phyloP scores from a whole-genome alignment of 1,140 invertebrate genomes.

The Nilaparvata lugens region DNA sequence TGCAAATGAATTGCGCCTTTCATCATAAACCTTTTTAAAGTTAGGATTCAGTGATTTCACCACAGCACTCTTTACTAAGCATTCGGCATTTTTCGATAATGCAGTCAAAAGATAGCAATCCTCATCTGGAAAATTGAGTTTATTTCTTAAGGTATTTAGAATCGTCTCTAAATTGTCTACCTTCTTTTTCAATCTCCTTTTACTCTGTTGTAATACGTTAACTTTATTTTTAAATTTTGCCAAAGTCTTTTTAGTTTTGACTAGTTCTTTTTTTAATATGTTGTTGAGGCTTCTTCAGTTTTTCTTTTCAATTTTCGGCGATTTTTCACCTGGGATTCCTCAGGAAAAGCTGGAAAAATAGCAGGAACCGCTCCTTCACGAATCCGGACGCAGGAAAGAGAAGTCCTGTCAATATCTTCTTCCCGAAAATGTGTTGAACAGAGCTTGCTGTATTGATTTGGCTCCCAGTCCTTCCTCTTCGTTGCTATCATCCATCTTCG shows the following conservation, averaged over 20 bases:
- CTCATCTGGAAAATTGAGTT: slow-evolving; percentile 9
- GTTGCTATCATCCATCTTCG: slow-evolving; percentile 15
- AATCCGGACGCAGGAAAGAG: slow-evolving; percentile 12
- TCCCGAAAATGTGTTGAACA: slow-evolving; percentile 18
- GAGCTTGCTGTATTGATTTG: background rate
- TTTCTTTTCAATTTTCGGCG: background rate
- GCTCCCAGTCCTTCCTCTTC: slow-evolving; percentile 13
- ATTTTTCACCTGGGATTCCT: slow-evolving; percentile 3
- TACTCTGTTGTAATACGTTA: slow-evolving; percentile 1
- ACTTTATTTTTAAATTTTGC: slow-evolving; percentile 9
- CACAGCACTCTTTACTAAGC: slow-evolving; percentile 7
- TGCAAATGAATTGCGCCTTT: slow-evolving; percentile 26
- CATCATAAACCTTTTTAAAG: slow-evolving; percentile 14
- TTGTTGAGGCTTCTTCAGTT: slow-evolving; percentile 3
- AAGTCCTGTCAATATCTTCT: slow-evolving; percentile 17
- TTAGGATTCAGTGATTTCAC: slow-evolving; percentile 11
- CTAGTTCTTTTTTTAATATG: slow-evolving; percentile 1
- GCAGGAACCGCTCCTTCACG: slow-evolving; percentile 17
- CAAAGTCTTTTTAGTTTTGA: background rate
- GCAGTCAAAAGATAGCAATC: slow-evolving; percentile 10
- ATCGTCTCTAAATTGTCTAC: slow-evolving; percentile 6
- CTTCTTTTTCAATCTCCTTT: slow-evolving; percentile 5
- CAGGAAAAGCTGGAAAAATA: slow-evolving; percentile 13
- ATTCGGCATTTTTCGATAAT: slow-evolving; percentile 10
- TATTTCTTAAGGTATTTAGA: slow-evolving; percentile 6